Base-by-base conservation (phyloP, 2,797 vertebrate species). In the Peromyscus aztecus region DNA sequence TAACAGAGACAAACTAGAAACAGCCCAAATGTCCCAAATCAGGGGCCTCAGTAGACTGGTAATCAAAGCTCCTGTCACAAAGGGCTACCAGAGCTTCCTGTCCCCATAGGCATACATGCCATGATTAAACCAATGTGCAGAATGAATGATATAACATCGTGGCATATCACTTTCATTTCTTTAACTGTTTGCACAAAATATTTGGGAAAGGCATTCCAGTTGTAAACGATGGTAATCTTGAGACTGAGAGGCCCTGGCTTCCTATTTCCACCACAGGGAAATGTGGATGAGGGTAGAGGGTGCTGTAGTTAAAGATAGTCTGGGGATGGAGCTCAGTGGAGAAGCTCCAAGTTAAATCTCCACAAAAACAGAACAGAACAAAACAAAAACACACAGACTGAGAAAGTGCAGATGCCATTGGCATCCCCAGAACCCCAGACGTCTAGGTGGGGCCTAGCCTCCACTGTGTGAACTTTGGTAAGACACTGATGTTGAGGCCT, bases 131-230 rank as follows among this genome's bases (percentile, higher is more conserved):
- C 71, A 84, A 40, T 63, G 77, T 94, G 37, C 6, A 82, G 89
- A 61, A 81, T 85, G 89, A 73, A 73, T 85, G 89, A 37, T 81
- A 40, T 67, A 24, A 63, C 46, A 76, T 75, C 2, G 2, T 21
- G 37, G 37, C 71, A 40, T 2, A 12, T 40, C 71, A 40, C 37
- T 40, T 75, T 43, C 21, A 27, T 40, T 11, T 43, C 24, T 86
- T 91, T 80, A 94, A 94, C 85, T 75, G 27, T 93, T 91, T 90
- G 57, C 40, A 55, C 59, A 90, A 71, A 92, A 61, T 65, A 86
- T 92, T 89, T 84, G 65, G 95, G 84, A 94, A 94, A 69, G 89
- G 55, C 84, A 16, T 16, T 65, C 52, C 43, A 69, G 4, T 69
- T 95, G 57, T 93, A 85, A 77, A 40, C 65, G 88, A n/a, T 67